phyloP scores from a whole-genome alignment of 2,888 invertebrate species.

The Unio pictorum region DNA sequence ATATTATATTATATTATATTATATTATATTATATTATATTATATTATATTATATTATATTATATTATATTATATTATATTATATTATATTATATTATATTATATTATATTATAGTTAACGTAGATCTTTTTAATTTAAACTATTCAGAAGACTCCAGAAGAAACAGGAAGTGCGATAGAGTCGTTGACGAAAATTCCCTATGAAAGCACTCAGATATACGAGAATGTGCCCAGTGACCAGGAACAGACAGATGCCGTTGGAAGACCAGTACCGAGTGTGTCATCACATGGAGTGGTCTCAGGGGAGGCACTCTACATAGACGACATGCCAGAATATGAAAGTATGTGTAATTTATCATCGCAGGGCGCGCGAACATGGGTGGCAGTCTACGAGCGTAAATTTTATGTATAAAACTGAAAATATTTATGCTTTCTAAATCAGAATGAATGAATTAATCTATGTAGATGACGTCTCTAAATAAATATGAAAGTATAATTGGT shows the following conservation, averaged over 20 bases:
- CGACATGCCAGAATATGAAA: slow-evolving; percentile 83
- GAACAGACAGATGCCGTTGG: slow-evolving; percentile 81
- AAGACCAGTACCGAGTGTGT: slow-evolving; percentile 83
- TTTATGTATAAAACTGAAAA: too few species aligned
- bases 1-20: too few species aligned
- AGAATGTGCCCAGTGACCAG: slow-evolving; percentile 53
- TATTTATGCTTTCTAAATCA: too few species aligned
- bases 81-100: too few species aligned
- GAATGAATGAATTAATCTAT: slow-evolving; percentile 76
- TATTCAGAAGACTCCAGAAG: neutral
- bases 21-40: too few species aligned
- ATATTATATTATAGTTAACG: too few species aligned
- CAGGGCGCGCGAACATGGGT: too few species aligned
- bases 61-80: too few species aligned
- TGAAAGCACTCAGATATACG: slow-evolving; percentile 33
- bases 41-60: too few species aligned
- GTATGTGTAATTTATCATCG: slow-evolving; percentile 17
- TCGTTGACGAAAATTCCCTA: slow-evolving; percentile 75
- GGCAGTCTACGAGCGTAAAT: too few species aligned
- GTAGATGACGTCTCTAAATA: slow-evolving; percentile 87
- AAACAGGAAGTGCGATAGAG: neutral
- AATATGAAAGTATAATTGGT: slow-evolving; percentile 70
- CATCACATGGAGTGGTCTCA: slow-evolving; percentile 88
- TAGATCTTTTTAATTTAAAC: neutral
- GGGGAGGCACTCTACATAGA: slow-evolving; percentile 92